Conservation (phyloP, 2,888 invertebrate genomes). For the Nephrocerus scutellatus region DNA sequence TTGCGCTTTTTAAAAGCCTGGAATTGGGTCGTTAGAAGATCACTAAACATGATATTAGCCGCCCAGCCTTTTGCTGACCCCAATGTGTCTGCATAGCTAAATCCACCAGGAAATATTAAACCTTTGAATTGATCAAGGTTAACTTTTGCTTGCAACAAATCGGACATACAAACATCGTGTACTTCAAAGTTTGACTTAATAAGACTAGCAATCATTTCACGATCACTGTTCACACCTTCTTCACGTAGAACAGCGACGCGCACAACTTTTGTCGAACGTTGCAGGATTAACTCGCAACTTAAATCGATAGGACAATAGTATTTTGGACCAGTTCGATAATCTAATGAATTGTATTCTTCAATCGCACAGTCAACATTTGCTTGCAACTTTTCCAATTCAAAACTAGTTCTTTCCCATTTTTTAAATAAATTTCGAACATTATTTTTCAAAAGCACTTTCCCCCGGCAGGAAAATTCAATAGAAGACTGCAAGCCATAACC, state of each 20-base stretch:
- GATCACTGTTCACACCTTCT: slow-evolving; percentile 90
- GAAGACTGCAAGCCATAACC: slow-evolving; percentile 57
- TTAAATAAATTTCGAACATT: slow-evolving; percentile 63
- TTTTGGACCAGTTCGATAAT: slow-evolving; percentile 60
- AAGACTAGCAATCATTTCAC: slow-evolving; percentile 93
- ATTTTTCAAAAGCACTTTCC: slow-evolving; percentile 51
- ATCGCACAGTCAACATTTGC: slow-evolving; percentile 70
- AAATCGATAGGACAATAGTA: slow-evolving; percentile 69
- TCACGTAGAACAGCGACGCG: slow-evolving; percentile 88
- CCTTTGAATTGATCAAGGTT: slow-evolving; percentile 78
- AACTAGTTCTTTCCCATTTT: slow-evolving; percentile 95
- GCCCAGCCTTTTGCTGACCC: slow-evolving; percentile 99
- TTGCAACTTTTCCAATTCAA: slow-evolving; percentile 78
- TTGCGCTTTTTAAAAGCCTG: slow-evolving; percentile 62
- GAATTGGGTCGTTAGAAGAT: slow-evolving; percentile 68
- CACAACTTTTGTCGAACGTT: slow-evolving; percentile 47
- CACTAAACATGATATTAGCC: slow-evolving; percentile 78
- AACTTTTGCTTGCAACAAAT: slow-evolving; percentile 64
- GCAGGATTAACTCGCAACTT: slow-evolving; percentile 42
- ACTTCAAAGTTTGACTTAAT: slow-evolving; percentile 83
- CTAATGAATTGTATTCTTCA: slow-evolving; percentile 69
- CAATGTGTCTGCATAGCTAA: slow-evolving; percentile 94
- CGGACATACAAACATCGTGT: slow-evolving; percentile 92
- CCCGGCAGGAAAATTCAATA: slow-evolving; percentile 27
- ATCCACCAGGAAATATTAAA: slow-evolving; percentile 91